Base-by-base conservation (phyloP, 2,113 vertebrate species). In the Haliaeetus leucogaster region DNA sequence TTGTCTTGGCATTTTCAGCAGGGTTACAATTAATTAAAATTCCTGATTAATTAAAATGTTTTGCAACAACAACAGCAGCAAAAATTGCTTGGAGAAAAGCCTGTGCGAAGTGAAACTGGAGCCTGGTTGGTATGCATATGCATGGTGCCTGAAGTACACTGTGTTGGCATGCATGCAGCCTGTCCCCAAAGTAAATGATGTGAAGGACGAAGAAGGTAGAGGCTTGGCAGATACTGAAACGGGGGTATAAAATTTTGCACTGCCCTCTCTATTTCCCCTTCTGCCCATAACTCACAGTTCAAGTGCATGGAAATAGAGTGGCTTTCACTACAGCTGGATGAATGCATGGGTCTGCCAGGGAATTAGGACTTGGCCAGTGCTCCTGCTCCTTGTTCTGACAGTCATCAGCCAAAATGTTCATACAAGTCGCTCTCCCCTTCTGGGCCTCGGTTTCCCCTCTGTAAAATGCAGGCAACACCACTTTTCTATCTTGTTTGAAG, bases 11-110 rank as follows among this genome's bases (percentile, higher is more conserved):
- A 55, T 93, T 92, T 95, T 92, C 89, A 93, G 72, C 73, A 59
- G 93, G 86, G 86, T 78, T 79, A 92, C 83, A 81, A 86, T 96
- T 94, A 93, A 95, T 93, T 95, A 93, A 95, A 94, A 95, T 92
- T 90, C 68, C 43, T 34, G 30, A 81, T 95, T 93, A 95, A 96
- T 96, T 96, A 95, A 91, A 93, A 52, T 85, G 82, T 87, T 93
- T 95, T 48, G 48, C 48, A 63, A 91, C 91, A 92, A 72, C 32
- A 77, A 50, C 61, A 62, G 53, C 62, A 65, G 91, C 80, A 89
- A 83, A 91, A 91, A 87, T 61, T 61, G 52, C 70, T 95, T 32
- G 56, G 70, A 96, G 82, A 82, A 89, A 72, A 95, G 81, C 70
- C 84, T 80, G 36, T 15, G 66, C 2, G 5, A 85, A 65, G 91